Base-by-base conservation (phyloP, 2,113 vertebrate genomes). In the Sylvietta virens region DNA sequence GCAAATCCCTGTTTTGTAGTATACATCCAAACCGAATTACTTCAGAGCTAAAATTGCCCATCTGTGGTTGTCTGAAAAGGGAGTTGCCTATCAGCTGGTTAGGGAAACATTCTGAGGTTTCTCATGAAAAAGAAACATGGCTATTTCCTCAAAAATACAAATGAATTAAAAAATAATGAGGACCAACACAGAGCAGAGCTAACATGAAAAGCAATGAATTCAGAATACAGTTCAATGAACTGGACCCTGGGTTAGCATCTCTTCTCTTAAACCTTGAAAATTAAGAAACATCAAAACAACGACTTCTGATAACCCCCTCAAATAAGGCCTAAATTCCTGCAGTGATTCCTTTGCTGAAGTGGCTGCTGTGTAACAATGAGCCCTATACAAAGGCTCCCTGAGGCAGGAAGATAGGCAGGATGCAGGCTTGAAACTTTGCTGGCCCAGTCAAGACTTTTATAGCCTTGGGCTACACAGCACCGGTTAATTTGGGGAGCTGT, bases 291-390 rank as follows among this genome's bases (percentile, higher is more conserved):
- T 92, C 88, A 82, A 91, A 96, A 97, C 83, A 91, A 88, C 33
- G 67, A 67, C 76, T 81, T 88, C 70, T 94, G 96, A 91, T 97
- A 95, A 97, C 71, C 82, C 88, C 90, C 73, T 88, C 86, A 56
- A 65, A 60, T 67, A 83, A 86, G 69, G 42, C 61, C 88, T 84
- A 73, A 93, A 96, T 97, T 96, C 91, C 88, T 45, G 77, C 81
- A 65, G 83, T 57, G 94, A 85, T 81, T 94, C 92, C 90, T 97
- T 79, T 87, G 82, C 95, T 91, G 89, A 72, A 92, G 57, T 40
- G 77, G 94, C 95, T 95, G 87, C 86, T 94, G 47, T 88, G 82
- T 94, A 96, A 97, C 97, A 98, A 95, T 89, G 90, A 97, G 92
- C 87, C 86, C 60, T 37, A 62, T 27, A 97, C 96, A 97, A 97